These are phyloP conservation scores for Drosophila takahashii DNA, from an alignment of 1,140 invertebrate species.

Conservation along the genomic window DNA sequence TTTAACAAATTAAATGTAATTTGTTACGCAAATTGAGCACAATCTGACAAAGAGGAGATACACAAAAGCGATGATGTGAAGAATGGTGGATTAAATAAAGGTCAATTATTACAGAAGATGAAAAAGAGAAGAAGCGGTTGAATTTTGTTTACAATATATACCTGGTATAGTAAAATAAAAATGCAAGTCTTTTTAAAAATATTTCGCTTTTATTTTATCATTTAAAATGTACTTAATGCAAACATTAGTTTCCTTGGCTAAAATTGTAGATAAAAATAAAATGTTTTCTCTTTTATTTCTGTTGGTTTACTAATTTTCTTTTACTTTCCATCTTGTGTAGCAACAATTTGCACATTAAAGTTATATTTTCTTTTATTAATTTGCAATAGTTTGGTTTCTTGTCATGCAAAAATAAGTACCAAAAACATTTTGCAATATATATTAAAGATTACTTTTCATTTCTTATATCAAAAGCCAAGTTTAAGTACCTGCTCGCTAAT, in stretches of 20 bases:
- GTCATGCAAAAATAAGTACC: constrained; percentile 41
- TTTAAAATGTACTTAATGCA: constrained; percentile 59
- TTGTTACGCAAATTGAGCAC: constrained; percentile 57
- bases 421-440: constrained; percentile 8
- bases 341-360: constrained; percentile 42
- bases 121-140: neutral
- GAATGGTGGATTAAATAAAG: constrained; percentile 1
- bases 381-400: constrained; percentile 21
- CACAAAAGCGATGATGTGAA: constrained; percentile 8
- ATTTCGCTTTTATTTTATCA: constrained; percentile 59
- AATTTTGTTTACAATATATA: neutral
- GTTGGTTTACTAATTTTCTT: constrained; percentile 17
- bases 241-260: constrained; percentile 33
- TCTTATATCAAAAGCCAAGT: constrained; percentile 31
- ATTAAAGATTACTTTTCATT: constrained; percentile 4
- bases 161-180: neutral
- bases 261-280: constrained; percentile 53
- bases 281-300: constrained; percentile 11
- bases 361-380: constrained; percentile 24
- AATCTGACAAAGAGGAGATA: constrained; percentile 18
- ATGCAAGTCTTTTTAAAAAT: constrained; percentile 41
- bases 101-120: constrained; percentile 3
- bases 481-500: constrained; percentile 9
- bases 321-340: constrained; percentile 16
- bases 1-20: constrained; percentile 59